Percentiles rank a stretch among this genome's conserved stretches.
These are phyloP conservation scores for Syngnathus rostellatus DNA, from an alignment of 2,797 vertebrate species.

Conservation along the genomic window DNA sequence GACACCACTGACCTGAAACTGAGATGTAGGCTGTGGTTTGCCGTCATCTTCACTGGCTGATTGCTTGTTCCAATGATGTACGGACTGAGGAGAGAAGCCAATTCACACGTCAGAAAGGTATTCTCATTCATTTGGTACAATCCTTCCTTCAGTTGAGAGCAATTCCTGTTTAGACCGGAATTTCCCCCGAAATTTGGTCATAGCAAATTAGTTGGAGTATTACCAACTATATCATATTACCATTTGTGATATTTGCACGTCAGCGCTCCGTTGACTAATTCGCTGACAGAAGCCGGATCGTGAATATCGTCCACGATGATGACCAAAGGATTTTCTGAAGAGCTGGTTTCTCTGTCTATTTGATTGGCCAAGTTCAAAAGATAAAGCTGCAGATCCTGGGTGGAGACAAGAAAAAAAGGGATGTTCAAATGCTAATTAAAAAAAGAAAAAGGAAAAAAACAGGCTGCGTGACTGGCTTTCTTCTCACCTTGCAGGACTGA, in stretches of 20 bases:
- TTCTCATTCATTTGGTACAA: background rate
- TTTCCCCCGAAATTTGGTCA: too few species aligned
- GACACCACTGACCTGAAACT: slow-evolving; percentile 84
- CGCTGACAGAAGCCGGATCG: slow-evolving; percentile 84
- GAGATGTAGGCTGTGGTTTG: slow-evolving; percentile 91
- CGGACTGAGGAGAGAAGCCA: slow-evolving; percentile 66
- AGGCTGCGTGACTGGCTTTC: background rate
- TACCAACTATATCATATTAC: slow-evolving; percentile 57
- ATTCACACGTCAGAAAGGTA: slow-evolving; percentile 7
- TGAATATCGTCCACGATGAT: slow-evolving; percentile 90
- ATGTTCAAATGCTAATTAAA: background rate
- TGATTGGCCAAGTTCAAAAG: slow-evolving; percentile 96
- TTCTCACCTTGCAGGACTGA: slow-evolving; percentile 90
- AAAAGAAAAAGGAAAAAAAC: background rate
- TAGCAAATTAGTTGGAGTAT: too few species aligned
- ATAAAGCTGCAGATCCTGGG: slow-evolving; percentile 91
- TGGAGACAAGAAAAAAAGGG: slow-evolving; percentile 1
- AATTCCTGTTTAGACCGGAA: too few species aligned
- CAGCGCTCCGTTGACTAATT: slow-evolving; percentile 93
- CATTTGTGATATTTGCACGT: slow-evolving; percentile 99
- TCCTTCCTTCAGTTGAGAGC: too few species aligned
- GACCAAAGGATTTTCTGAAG: slow-evolving; percentile 83
- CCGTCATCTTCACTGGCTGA: slow-evolving; percentile 94
- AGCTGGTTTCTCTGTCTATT: slow-evolving; percentile 85
- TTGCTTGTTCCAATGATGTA: slow-evolving; percentile 98